A percentile compares a stretch with the other conserved stretches of the same genome.
phyloP scores from a whole-genome alignment of 2,797 vertebrate species.

The Tarsius wallacei region DNA sequence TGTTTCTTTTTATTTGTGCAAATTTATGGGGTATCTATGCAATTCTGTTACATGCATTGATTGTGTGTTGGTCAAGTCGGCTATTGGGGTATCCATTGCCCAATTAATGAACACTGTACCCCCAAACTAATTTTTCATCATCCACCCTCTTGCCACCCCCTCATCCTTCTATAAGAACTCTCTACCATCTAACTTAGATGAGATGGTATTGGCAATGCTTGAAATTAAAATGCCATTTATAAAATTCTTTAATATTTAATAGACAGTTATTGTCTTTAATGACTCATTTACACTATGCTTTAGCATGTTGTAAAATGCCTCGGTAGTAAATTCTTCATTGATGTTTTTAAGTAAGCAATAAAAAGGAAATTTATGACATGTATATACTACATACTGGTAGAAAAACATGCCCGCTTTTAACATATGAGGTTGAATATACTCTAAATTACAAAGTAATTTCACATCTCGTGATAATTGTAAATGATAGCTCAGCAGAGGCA shows the following conservation, averaged over 20 bases:
- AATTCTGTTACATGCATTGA: background rate
- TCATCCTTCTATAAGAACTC: background rate
- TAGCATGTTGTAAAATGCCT: slow-evolving; percentile 81
- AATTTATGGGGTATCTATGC: background rate
- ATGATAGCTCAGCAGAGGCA: background rate
- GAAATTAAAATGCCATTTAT: slow-evolving; percentile 85
- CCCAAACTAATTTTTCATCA: background rate
- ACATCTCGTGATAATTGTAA: background rate
- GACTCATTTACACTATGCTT: slow-evolving; percentile 80
- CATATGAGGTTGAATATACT: slow-evolving; percentile 54
- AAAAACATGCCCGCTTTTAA: slow-evolving; percentile 75
- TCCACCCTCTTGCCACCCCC: background rate
- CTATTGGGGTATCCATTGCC: background rate
- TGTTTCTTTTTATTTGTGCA: background rate
- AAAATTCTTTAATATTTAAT: slow-evolving; percentile 88
- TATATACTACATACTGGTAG: slow-evolving; percentile 83
- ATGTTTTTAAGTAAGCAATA: slow-evolving; percentile 79
- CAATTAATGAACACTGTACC: background rate
- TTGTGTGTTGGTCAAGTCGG: background rate
- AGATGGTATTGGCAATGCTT: slow-evolving; percentile 76
- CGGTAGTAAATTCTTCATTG: slow-evolving; percentile 86
- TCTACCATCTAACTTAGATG: slow-evolving; percentile 68
- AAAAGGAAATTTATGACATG: slow-evolving; percentile 85
- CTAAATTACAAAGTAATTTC: slow-evolving; percentile 70
- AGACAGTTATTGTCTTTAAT: slow-evolving; percentile 87